Percentiles rank a stretch among this genome's conserved stretches.
Evolutionary conservation across 2,113 vertebrate species (phyloP).

Genomic region (Cyanoderma ruficeps): DNA sequence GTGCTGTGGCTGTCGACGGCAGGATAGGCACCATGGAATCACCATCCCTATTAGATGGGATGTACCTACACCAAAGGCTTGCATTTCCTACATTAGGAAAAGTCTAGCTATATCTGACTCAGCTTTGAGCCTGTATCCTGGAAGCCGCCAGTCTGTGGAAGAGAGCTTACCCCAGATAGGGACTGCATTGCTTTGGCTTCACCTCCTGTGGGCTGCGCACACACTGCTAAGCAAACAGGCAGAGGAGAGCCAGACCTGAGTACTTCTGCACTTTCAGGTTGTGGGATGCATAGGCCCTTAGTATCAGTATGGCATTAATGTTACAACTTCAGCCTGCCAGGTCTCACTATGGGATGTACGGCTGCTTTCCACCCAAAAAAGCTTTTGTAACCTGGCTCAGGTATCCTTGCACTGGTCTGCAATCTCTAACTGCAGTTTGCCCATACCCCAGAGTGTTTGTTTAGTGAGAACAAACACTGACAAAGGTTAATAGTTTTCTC

Average conservation of each 20-base stretch:
- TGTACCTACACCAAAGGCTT: not conserved
- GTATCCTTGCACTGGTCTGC: not conserved
- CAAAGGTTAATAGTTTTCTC: constrained; percentile 5
- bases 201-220: accelerated
- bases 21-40: not conserved
- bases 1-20: accelerated
- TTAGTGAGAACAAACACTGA: not conserved
- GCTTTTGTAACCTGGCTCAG: not conserved
- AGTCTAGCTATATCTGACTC: not conserved
- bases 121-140: not conserved
- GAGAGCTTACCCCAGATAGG: not conserved
- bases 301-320: not conserved
- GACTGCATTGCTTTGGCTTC: not conserved
- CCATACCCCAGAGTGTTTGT: not conserved
- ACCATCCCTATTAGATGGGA: not conserved
- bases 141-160: not conserved
- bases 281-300: not conserved
- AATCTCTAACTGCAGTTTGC: not conserved
- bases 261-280: not conserved
- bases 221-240: not conserved
- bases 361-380: not conserved
- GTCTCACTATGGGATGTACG: not conserved
- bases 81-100: not conserved
- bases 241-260: not conserved
- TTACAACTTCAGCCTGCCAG: not conserved